Evolutionary conservation across 2,113 vertebrate genomes (phyloP).

Genomic region (Raphicerus campestris): DNA sequence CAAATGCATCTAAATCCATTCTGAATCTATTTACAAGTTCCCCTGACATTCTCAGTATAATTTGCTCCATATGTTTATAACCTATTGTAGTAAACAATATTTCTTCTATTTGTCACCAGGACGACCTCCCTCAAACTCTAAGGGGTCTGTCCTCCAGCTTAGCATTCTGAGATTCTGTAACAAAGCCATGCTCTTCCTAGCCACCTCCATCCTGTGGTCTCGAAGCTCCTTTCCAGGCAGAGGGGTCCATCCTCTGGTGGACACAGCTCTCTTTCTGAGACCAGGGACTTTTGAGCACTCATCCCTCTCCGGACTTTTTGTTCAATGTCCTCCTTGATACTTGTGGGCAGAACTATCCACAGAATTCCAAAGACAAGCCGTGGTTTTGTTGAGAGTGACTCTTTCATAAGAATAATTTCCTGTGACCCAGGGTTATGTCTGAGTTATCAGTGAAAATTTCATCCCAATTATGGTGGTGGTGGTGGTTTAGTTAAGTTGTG

Average conservation of each 20-base stretch:
- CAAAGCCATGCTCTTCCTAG: neutral
- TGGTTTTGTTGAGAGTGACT: neutral
- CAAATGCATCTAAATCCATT: slow-evolving; percentile 8
- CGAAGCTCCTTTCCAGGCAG: neutral
- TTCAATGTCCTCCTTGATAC: neutral
- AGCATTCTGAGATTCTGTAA: neutral
- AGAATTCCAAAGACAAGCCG: neutral
- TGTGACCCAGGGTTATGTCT: neutral
- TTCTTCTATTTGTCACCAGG: neutral
- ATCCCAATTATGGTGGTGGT: neutral
- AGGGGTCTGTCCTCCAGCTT: neutral
- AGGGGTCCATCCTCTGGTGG: neutral
- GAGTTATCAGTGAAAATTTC: neutral
- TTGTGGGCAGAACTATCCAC: neutral
- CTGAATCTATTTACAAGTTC: slow-evolving; percentile 34
- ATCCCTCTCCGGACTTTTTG: neutral
- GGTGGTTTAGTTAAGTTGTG: neutral
- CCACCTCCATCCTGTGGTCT: neutral
- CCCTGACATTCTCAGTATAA: slow-evolving; percentile 10
- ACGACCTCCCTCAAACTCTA: neutral
- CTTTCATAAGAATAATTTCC: neutral
- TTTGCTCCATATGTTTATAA: neutral
- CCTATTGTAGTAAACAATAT: neutral
- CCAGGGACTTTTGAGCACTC: too few species aligned
- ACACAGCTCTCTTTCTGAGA: neutral